Evolutionary conservation across 2,888 invertebrate genomes (phyloP), one percentile per base, ranked within the genome.

Genomic region (Orthosia gothica): DNA sequence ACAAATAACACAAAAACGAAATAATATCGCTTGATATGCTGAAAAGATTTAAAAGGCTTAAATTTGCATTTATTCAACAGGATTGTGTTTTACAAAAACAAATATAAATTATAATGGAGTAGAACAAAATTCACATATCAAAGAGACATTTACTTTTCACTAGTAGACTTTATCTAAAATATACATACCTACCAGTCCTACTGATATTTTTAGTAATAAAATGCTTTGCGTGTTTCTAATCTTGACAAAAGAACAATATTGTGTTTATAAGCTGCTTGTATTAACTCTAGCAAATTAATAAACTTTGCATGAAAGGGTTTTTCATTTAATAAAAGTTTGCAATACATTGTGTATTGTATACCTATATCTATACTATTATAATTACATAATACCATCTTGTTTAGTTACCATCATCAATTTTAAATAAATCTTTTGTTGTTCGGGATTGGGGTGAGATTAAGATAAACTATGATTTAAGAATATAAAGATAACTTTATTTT

Each of bases 161-260:
- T 52, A 66, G 26, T 26, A 26, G 26, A 23, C 9, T 47, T 59
- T 64, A 20, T 57, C 54, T 52, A 20, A 74, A 70, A 59, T 40
- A 74, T n/a, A 59, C 5, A 74, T n/a, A 59, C 5, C 67, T 16
- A 55, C 16, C 50, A 47, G 7, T 20, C 23, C 16, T 26, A 64
- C 66, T 69, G 13, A 58, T 62, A 65, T 55, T 55, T n/a, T 67
- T 69, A 54, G 57, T 70, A 65, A 47, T 68, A 64, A 26, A 52
- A 23, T 20, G 52, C 67, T 18, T 63, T 18, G 68, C 68, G 66
- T 73, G 72, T 63, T 54, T 52, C 47, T 76, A 70, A 81, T 76
- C 55, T 55, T 77, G 40, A 64, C 45, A 59, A 16, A 26, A 26
- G 2, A 67, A 63, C 12, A 70, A 77, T 59, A 72, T 58, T 20